Conservation (phyloP, 2,888 invertebrate genomes). For the Lydus trimaculatus region DNA sequence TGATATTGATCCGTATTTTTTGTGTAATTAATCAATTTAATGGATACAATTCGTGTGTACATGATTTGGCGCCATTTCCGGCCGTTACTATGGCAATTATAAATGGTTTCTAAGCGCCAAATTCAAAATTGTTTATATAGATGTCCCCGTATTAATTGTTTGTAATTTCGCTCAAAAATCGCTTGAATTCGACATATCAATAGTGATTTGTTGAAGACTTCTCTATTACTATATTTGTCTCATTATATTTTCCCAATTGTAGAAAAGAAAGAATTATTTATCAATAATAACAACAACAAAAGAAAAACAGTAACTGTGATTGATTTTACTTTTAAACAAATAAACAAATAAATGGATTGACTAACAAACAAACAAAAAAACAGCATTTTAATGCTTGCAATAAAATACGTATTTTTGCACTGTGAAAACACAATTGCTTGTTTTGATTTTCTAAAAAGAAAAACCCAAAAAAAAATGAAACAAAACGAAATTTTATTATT, state of each 20-base stretch:
- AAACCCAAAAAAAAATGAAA: neutral
- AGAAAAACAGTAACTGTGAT: conserved; percentile 50
- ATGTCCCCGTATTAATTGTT: neutral
- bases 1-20: too few species aligned
- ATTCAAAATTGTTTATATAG: neutral
- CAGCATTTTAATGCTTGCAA: conserved; percentile 54
- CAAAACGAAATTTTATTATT: neutral
- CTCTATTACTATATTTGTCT: neutral
- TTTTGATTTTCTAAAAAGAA: conserved; percentile 24
- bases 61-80: too few species aligned
- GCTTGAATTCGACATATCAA: neutral
- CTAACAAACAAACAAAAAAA: conserved; percentile 23
- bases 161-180: neutral
- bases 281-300: conserved; percentile 14
- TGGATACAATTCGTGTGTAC: too few species aligned
- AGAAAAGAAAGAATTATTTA: neutral
- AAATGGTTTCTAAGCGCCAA: neutral
- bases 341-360: neutral
- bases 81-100: too few species aligned
- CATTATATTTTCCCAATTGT: neutral
- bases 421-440: conserved; percentile 47
- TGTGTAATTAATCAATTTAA: too few species aligned
- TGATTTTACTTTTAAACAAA: conserved; percentile 38
- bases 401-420: conserved; percentile 60
- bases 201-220: neutral